Conservation (phyloP, 2,113 vertebrate genomes). For the Etheostoma cragini region DNA sequence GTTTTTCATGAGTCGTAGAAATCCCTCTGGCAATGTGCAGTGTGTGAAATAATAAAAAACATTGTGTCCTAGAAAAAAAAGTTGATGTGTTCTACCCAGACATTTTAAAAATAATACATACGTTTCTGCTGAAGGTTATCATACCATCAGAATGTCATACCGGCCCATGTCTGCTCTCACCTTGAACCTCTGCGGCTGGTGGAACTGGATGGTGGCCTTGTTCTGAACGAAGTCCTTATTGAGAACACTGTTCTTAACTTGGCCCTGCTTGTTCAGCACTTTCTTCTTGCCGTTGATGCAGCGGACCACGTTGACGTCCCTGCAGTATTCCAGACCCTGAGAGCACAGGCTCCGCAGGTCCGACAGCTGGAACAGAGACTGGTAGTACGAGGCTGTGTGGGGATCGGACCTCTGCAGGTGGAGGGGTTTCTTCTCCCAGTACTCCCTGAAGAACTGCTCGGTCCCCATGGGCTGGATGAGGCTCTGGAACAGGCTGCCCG, state of each 20-base stretch:
- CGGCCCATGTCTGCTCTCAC: conserved; percentile 70
- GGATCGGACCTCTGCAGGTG: conserved; percentile 86
- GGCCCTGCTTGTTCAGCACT: conserved; percentile 88
- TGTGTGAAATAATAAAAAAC: too few relatives aligned
- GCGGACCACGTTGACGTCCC: conserved; percentile 89
- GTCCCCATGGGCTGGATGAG: conserved; percentile 87
- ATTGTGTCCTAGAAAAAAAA: too few relatives aligned
- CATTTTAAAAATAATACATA: too few relatives aligned
- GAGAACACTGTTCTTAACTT: conserved; percentile 85
- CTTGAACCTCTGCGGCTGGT: conserved; percentile 96
- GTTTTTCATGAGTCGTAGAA: too few relatives aligned
- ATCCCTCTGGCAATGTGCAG: too few relatives aligned
- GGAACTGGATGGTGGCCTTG: conserved; percentile 92
- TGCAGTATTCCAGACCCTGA: conserved; percentile 82
- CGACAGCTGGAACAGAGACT: conserved; percentile 87
- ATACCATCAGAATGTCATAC: too few relatives aligned
- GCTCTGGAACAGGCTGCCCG: conserved; percentile 86
- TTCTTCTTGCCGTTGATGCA: conserved; percentile 88
- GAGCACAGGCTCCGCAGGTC: conserved; percentile 86
- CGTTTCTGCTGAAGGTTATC: too few relatives aligned
- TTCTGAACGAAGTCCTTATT: conserved; percentile 87
- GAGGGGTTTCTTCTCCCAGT: conserved; percentile 93
- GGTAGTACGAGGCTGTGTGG: conserved; percentile 80
- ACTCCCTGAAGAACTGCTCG: conserved; percentile 88
- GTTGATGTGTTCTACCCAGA: too few relatives aligned